Evolutionary conservation across 2,888 invertebrate genomes (phyloP).

Genomic region (Teleogryllus oceanicus): DNA sequence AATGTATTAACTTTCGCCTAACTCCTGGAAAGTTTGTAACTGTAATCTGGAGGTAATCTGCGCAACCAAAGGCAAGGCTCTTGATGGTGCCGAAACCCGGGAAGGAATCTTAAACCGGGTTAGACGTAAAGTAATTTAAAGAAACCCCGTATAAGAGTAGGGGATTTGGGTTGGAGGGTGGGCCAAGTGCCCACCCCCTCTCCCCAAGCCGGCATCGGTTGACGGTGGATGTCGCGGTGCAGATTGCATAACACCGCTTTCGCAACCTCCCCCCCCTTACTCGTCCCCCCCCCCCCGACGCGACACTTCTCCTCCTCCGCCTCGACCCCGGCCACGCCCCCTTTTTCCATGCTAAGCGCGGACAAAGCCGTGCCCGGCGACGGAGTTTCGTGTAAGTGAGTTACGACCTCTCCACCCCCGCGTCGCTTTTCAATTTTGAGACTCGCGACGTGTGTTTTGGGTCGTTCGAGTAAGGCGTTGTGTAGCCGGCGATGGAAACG

Average conservation of each 20-base stretch:
- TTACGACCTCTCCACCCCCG: not conserved
- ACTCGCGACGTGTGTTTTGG: not conserved
- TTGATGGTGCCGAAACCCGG: not conserved
- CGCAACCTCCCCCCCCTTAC: not conserved
- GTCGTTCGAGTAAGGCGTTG: not conserved
- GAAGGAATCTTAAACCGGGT: not conserved
- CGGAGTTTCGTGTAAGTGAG: not conserved
- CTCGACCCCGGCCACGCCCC: not conserved
- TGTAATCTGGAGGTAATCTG: constrained; percentile 1
- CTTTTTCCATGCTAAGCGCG: not conserved
- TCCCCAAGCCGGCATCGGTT: too few species aligned
- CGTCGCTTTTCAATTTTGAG: not conserved
- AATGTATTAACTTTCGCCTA: not conserved
- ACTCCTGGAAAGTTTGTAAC: not conserved
- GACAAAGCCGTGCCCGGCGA: not conserved
- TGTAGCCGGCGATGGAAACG: too few species aligned
- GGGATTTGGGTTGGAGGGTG: too few species aligned
- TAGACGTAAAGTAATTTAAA: constrained; percentile 1
- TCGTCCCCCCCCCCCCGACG: not conserved
- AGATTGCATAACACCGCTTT: not conserved
- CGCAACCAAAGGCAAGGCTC: not conserved
- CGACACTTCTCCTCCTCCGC: not conserved
- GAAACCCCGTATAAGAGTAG: not conserved
- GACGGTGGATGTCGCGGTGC: too few species aligned
- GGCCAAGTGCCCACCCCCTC: too few species aligned